Percentiles rank a stretch among this genome's conserved stretches.
Conservation (phyloP, 35 echinoderm and acorn worm genomes). For the Heliocidaris tuberculata region DNA sequence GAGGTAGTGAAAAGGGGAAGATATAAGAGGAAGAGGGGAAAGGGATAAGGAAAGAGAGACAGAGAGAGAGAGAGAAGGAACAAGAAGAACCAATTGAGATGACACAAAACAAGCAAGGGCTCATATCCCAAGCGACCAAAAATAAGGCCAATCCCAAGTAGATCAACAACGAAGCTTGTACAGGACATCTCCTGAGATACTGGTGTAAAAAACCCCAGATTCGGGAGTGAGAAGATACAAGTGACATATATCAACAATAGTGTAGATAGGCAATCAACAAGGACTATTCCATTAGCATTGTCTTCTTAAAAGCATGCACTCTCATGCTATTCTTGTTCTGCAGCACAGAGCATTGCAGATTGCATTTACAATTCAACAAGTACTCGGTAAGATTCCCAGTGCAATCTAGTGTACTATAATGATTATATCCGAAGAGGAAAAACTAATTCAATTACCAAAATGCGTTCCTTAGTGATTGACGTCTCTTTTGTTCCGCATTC, state of each 20-base stretch:
- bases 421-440: background rate
- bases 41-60: background rate
- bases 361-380: background rate
- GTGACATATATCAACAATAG: background rate
- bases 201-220: background rate
- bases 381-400: background rate
- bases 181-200: background rate
- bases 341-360: background rate
- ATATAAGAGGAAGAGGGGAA: background rate
- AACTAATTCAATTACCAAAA: background rate
- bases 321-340: background rate
- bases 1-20: background rate
- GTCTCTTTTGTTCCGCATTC: background rate
- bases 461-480: background rate
- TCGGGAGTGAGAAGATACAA: background rate
- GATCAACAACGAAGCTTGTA: background rate
- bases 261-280: background rate
- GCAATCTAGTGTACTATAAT: background rate
- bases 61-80: background rate
- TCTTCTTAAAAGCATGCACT: background rate
- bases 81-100: background rate
- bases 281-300: background rate
- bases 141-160: background rate
- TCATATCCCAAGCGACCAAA: background rate
- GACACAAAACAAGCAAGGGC: background rate